Evolutionary conservation across 2,888 invertebrate genomes (phyloP), one percentile per base, ranked within the genome.

Genomic region (Diarsia rubi): DNA sequence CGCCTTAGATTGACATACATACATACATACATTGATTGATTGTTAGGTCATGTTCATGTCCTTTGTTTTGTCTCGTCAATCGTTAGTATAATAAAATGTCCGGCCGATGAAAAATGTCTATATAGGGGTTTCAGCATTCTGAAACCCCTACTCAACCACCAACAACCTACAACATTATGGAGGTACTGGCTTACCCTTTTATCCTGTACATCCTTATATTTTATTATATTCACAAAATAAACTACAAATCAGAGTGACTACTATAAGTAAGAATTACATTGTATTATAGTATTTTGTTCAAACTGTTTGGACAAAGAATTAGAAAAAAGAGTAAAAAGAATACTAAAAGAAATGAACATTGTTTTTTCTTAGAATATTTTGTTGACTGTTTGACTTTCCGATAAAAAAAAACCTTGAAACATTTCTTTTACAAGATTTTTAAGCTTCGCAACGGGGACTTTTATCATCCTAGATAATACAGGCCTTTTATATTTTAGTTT

Each of bases 381-480:
- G 24, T 52, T n/a, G 4, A 37, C 5, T 31, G 27, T 24, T 14
- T 44, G 21, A 6, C 21, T 12, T 21, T 42, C 21, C 12, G 1
- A 21, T n/a, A 47, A 47, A 52, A 60, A 66, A 52, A 70, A 70
- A 9, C 19, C 5, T 70, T 44, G 12, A 52, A 44, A 49, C 66
- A 73, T 73, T 73, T 74, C 49, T 65, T 24, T 52, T 14, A 74
- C 27, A 80, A 80, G 31, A 59, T 54, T 47, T 62, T 59, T 52
- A 73, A 80, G 75, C 31, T 54, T 47, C n/a, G 14, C 21, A 47
- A 65, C 49, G 31, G 42, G 31, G 27, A 60, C 42, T 64, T 69
- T 79, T 80, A 68, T 69, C 19, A 75, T 80, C n/a, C 24, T 42
- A 74, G 68, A 80, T 80, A 80, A 75, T 80, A 80, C 47, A 69